Evolutionary conservation across 2,888 invertebrate genomes (phyloP), one percentile per base, ranked within the genome.

Genomic region (Philereme vetulata): DNA sequence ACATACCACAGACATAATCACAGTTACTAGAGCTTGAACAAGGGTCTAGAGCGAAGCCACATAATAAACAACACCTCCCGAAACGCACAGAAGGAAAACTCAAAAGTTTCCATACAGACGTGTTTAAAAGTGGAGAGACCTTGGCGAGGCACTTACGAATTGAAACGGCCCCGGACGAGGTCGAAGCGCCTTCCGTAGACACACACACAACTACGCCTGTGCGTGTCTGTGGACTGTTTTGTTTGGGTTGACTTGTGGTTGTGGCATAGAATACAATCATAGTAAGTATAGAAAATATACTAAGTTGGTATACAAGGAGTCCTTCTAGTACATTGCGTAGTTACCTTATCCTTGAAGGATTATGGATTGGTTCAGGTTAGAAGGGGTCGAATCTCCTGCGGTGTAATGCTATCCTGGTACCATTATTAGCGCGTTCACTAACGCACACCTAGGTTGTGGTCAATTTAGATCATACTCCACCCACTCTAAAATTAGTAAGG

Each of bases 101-200:
- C 64, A 70, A 80, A 80, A 80, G 74, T 80, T 79, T 77, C 77
- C 76, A 78, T 79, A 75, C 77, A 72, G 65, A 68, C 72, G 76
- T 71, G 75, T 74, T 77, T 70, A 67, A 68, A 71, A 67, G 66
- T 64, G 67, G 65, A 66, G 67, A 77, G 79, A 84, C 87, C 86
- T 87, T 87, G 86, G 76, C 68, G 72, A 72, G 74, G 77, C 78
- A 80, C 82, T 82, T 81, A 85, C 83, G 84, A 84, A 85, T 85
- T 80, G 79, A 81, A 76, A 74, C 76, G 83, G 82, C 79, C 82
- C 73, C 79, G 66, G 67, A 62, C 81, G 82, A 85, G 85, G 85
- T 75, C 84, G 72, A 60, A 58, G 54, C 72, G 75, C 75, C 81
- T 81, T 81, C 82, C 80, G 74, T 73, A 72, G 66, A 68, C 69